Conservation (phyloP, 2,113 vertebrate species). For the Brienomyrus brachyistius region DNA sequence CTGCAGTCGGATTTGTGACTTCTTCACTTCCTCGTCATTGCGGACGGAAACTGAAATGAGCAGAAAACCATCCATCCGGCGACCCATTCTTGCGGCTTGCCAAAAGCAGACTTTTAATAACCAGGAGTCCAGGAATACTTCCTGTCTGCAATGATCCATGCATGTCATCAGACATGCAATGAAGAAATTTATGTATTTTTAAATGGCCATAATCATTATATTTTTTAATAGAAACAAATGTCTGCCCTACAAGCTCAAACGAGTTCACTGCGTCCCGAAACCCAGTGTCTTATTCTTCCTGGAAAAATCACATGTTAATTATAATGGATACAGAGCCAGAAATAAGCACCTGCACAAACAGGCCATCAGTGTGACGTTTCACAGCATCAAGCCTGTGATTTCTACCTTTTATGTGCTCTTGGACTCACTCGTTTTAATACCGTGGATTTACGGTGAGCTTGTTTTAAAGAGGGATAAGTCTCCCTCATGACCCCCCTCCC, state of each 20-base stretch:
- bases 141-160: neutral
- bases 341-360: slow-evolving; percentile 26
- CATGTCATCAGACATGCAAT: neutral
- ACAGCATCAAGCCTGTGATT: slow-evolving; percentile 2
- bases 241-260: neutral
- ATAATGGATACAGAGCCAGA: slow-evolving; percentile 24
- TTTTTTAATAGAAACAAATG: neutral
- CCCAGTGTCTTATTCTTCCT: neutral
- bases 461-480: slow-evolving; percentile 24
- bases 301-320: slow-evolving; percentile 29
- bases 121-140: neutral
- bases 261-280: neutral
- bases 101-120: neutral
- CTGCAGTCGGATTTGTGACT: neutral
- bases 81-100: neutral
- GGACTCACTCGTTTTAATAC: slow-evolving; percentile 23
- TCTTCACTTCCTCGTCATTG: neutral
- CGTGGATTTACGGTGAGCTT: slow-evolving; percentile 30
- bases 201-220: neutral
- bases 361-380: neutral
- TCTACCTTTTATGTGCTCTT: slow-evolving; percentile 8
- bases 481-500: slow-evolving; percentile 2
- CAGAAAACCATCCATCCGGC: neutral
- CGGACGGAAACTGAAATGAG: neutral
- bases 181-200: neutral